Conservation (phyloP, 2,797 vertebrate genomes). For the Oophaga sylvatica region DNA sequence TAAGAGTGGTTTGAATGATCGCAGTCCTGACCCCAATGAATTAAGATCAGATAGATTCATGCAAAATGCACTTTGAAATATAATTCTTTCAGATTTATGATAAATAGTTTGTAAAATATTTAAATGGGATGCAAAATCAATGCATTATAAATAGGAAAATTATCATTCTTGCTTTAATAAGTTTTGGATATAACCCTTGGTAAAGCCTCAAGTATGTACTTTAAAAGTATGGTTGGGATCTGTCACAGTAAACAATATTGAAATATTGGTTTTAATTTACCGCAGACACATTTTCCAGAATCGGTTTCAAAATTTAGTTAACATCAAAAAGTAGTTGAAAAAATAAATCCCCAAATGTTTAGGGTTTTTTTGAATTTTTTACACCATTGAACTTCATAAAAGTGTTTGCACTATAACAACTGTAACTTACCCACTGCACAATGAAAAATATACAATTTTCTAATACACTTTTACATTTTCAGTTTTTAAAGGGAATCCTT, state of each 20-base stretch:
- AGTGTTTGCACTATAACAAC: too few species aligned
- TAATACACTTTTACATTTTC: too few species aligned
- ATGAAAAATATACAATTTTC: too few species aligned
- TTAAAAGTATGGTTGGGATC: slow-evolving; percentile 56
- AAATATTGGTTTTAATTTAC: slow-evolving; percentile 38
- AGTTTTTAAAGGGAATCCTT: too few species aligned
- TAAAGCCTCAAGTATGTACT: slow-evolving; percentile 43
- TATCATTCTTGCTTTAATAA: slow-evolving; percentile 59
- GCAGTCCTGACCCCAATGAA: slow-evolving; percentile 15
- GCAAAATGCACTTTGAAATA: slow-evolving; percentile 44
- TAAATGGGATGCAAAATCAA: slow-evolving; percentile 58
- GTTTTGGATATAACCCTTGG: slow-evolving; percentile 43
- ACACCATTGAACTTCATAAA: too few species aligned
- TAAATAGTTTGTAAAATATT: slow-evolving; percentile 61
- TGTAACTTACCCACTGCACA: too few species aligned
- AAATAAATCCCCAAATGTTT: neutral
- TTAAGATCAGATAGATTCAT: slow-evolving; percentile 24
- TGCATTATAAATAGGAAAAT: slow-evolving; percentile 61
- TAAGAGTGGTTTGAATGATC: neutral
- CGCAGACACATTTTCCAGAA: slow-evolving; percentile 26
- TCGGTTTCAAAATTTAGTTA: neutral
- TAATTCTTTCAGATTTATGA: slow-evolving; percentile 60
- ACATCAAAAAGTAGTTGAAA: neutral
- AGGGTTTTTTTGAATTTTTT: too few species aligned
- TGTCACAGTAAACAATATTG: slow-evolving; percentile 51